Base-by-base conservation (phyloP, 2,888 invertebrate genomes). In the Drosophila affinis region DNA sequence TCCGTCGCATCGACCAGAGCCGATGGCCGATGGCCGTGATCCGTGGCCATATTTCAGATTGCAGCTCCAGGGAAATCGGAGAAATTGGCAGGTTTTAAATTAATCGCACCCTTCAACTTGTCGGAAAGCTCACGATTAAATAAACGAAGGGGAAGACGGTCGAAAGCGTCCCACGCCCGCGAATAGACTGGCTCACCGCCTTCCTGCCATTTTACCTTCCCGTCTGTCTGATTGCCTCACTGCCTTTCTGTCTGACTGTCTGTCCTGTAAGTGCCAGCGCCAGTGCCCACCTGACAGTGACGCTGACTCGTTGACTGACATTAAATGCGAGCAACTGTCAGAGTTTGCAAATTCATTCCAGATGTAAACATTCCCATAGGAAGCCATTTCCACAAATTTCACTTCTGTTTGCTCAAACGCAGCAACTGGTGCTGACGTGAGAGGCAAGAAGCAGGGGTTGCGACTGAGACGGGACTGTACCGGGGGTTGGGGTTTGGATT, bases 351-450 rank as follows among this genome's bases (percentile, higher is more conserved):
- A 82, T 86, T 83, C 82, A 86, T 81, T 83, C 78, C 82, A 83
- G 82, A 80, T 83, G 82, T 83, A 81, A 86, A 83, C 77, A 81
- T 86, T 83, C 82, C 77, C 82, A 86, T 75, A 81, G 82, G 84
- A 86, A 86, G 74, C 78, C 75, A 78, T 81, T 86, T 81, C 75
- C 75, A 75, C 75, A 86, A 86, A 76, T 83, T 82, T 80, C 78
- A 76, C 83, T 78, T 86, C 75, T 83, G 82, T 86, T 83, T 83
- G 75, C 74, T 70, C 77, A 78, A 80, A 64, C 78, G 77, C 87
- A 83, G 57, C 86, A 79, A 82, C 79, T 85, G 86, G 61, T 71
- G 52, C 85, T 73, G 84, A 83, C 79, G 47, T 67, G 68, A 46
- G 44, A 24, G 52, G 46, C 18, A 44, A 34, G 32, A n/a, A 21